Base-by-base conservation (phyloP, 1,140 invertebrate genomes). In the Drosophila arizonae region DNA sequence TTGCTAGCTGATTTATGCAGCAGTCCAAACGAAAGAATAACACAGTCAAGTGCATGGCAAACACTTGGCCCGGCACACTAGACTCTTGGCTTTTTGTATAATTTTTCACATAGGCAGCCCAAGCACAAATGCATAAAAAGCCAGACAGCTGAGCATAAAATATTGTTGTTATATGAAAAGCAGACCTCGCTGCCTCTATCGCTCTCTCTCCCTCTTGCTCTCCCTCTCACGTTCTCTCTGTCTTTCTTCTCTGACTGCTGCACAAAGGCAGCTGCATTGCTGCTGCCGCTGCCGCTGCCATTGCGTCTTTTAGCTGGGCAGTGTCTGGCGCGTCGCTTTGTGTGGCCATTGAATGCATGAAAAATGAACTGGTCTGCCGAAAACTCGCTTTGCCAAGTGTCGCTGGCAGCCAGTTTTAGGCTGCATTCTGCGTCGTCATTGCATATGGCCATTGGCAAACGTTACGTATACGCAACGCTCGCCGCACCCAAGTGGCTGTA, bases 131-230 rank as follows among this genome's bases (percentile, higher is more conserved):
- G 82, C 81, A 86, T 87, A 86, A 86, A 87, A 86, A 86, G 81
- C 82, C 84, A 86, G 81, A 87, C 81, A 86, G 81, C 79, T 87
- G 82, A 87, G 81, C 79, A 86, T 86, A 86, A 86, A 86, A 87
- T 87, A 87, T 87, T 86, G 81, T 86, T 87, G 81, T 87, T 87
- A 87, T 86, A 86, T 86, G 82, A 86, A 86, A 86, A 87, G 81
- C 82, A 86, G 81, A 9, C 51, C 51, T 33, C 8, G n/a, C 13
- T 24, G 17, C 36, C 6, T 8, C 21, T 17, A 10, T 2, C 21
- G 2, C 48, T 1, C 24, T 26, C 24, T 50, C 48, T 21, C 17
- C 4, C 9, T 10, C 21, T 30, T 3, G 0, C 8, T 15, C 21
- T 2, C 6, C 5, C 21, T 2, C 13, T 46, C 46, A 0, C 46